A percentile compares a stretch with the other conserved stretches of the same genome.
These are phyloP conservation scores for Neelides sp. DNA, from an alignment of 1,140 invertebrate genomes.

Conservation along the genomic window DNA sequence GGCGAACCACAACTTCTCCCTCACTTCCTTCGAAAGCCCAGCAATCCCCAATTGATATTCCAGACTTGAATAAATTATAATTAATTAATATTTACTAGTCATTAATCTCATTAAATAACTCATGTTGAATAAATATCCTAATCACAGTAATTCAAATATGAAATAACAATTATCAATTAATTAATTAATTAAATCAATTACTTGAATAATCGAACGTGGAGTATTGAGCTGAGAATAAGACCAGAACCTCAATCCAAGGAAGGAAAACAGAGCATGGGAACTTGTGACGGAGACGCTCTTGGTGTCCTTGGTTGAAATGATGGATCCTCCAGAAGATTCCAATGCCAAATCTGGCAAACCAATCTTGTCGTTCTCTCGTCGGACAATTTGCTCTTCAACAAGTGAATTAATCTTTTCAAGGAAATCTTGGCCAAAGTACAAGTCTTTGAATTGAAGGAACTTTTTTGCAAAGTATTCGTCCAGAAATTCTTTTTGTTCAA, in stretches of 20 bases:
- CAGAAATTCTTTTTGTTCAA: no score
- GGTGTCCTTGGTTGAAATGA: constrained; percentile 82
- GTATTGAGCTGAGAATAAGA: constrained; percentile 71
- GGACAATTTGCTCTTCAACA: no score
- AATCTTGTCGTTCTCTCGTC: no score
- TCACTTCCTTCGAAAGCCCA: constrained; percentile 91
- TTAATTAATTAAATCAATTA: constrained; percentile 30
- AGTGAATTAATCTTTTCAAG: no score
- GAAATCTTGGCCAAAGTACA: no score
- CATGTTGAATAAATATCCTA: no score
- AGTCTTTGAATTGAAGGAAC: no score
- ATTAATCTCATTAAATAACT: not conserved
- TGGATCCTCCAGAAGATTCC: constrained; percentile 72
- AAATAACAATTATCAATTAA: not conserved
- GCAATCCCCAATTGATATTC: constrained; percentile 82
- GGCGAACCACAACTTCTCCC: constrained; percentile 61
- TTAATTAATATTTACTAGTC: not conserved
- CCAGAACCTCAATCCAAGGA: constrained; percentile 74
- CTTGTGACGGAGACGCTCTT: constrained; percentile 70
- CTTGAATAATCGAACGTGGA: constrained; percentile 78
- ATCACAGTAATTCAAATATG: no score
- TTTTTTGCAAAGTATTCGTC: no score
- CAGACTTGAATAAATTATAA: constrained; percentile 45
- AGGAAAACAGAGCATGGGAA: no score
- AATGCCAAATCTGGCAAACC: constrained; percentile 69